phyloP scores from a whole-genome alignment of 2,888 invertebrate species.

The Leptopilina drosophilae region DNA sequence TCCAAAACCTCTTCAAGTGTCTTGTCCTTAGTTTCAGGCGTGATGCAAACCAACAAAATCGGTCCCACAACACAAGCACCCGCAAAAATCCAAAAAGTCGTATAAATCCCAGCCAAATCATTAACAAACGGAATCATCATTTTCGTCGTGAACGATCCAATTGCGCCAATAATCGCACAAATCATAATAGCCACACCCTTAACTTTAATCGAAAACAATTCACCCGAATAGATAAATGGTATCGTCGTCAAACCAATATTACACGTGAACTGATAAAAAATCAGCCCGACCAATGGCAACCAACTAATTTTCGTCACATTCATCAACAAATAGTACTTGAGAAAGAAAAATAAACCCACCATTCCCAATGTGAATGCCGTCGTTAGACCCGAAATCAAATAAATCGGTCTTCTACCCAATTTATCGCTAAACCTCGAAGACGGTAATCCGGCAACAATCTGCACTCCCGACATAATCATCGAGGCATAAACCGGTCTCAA shows the following conservation, averaged over 20 bases:
- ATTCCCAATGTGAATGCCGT: slow-evolving; percentile 79
- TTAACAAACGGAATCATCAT: slow-evolving; percentile 80
- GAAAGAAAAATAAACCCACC: slow-evolving; percentile 80
- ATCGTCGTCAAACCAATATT: slow-evolving; percentile 82
- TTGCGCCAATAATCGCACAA: slow-evolving; percentile 81
- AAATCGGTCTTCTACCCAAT: slow-evolving; percentile 81
- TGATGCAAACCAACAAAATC: not conserved
- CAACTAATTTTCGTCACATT: slow-evolving; percentile 78
- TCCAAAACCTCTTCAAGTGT: not conserved
- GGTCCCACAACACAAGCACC: not conserved
- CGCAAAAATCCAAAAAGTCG: slow-evolving; percentile 80
- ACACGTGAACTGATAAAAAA: slow-evolving; percentile 81
- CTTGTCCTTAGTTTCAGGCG: not conserved
- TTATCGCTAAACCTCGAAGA: slow-evolving; percentile 81
- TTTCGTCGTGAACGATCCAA: slow-evolving; percentile 81
- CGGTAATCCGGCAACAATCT: slow-evolving; percentile 79
- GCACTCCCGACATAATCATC: slow-evolving; percentile 79
- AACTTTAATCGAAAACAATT: slow-evolving; percentile 82
- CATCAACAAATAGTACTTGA: slow-evolving; percentile 78
- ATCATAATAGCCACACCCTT: slow-evolving; percentile 83
- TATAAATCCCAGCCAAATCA: slow-evolving; percentile 78
- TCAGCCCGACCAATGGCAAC: slow-evolving; percentile 81
- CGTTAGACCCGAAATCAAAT: slow-evolving; percentile 80
- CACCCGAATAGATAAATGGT: slow-evolving; percentile 82
- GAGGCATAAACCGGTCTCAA: slow-evolving; percentile 78